phyloP scores from a whole-genome alignment of 2,113 vertebrate genomes.

The Galeopterus variegatus region DNA sequence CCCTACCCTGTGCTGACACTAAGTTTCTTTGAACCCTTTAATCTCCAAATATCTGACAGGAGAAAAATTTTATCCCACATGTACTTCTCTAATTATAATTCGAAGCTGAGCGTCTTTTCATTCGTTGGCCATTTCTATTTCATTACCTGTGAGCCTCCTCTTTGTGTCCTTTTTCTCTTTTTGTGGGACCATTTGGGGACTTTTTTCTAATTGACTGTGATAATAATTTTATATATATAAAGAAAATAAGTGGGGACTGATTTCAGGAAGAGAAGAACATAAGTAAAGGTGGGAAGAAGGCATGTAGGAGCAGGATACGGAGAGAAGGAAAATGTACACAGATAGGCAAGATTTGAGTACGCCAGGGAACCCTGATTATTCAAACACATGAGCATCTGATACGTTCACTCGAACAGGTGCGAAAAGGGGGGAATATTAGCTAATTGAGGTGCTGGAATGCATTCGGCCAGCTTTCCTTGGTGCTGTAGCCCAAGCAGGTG shows the following conservation, averaged over 20 bases:
- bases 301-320: neutral
- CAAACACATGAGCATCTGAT: neutral
- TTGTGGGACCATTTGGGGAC: neutral
- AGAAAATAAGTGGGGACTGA: neutral
- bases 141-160: neutral
- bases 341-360: neutral
- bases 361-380: fast-evolving
- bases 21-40: conserved; percentile 26
- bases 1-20: neutral
- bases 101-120: neutral
- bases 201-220: neutral
- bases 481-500: neutral
- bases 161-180: neutral
- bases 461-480: neutral
- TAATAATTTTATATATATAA: neutral
- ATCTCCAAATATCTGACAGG: neutral
- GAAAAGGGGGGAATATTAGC: neutral
- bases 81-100: conserved; percentile 2
- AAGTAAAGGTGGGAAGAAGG: neutral
- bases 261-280: neutral
- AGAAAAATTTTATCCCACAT: neutral
- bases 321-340: neutral
- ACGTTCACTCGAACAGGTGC: neutral
- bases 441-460: neutral
- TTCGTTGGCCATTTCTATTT: conserved; percentile 25